Evolutionary conservation across 2,888 invertebrate species (phyloP), one percentile per base, ranked within the genome.

Genomic region (Ennomos fuscantarius): DNA sequence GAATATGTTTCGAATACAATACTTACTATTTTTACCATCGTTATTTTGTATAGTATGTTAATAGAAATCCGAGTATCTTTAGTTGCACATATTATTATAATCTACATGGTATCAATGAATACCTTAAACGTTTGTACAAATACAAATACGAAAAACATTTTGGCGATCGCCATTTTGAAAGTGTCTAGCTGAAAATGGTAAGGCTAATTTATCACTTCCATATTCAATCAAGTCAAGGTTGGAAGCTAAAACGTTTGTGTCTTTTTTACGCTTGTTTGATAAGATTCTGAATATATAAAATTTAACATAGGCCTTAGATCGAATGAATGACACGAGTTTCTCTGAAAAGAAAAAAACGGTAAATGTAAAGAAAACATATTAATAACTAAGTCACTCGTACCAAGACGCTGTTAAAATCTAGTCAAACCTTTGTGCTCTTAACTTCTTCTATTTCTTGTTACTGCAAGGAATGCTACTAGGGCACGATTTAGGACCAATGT

Each of bases 381-480:
- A 87, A 82, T 81, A 83, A 73, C 81, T 86, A 87, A 84, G 76
- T 45, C 91, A 90, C 90, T 91, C 89, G 89, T 92, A 92, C 92
- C 85, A 90, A 88, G 90, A 92, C 91, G 92, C 91, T 91, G 91
- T 91, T 91, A 89, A 84, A 82, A 70, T 76, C 76, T 76, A 79
- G 70, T 77, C 76, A 76, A 69, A 69, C 68, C 66, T 69, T 69
- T 80, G 76, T 74, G 70, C 66, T 81, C 81, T 69, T 76, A 74
- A 75, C 79, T 75, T 80, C 79, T 78, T 78, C 70, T 74, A 75
- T 69, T 69, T 59, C 51, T 57, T 12, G 34, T 35, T 43, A 55
- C 46, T 51, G 55, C 40, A 37, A 59, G 47, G 66, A 60, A 43
- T 68, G 40, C 48, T 67, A 62, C 64, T 62, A 58, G 68, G 65